Base-by-base conservation (phyloP, 2,113 vertebrate genomes). In the Serilophus lunatus region DNA sequence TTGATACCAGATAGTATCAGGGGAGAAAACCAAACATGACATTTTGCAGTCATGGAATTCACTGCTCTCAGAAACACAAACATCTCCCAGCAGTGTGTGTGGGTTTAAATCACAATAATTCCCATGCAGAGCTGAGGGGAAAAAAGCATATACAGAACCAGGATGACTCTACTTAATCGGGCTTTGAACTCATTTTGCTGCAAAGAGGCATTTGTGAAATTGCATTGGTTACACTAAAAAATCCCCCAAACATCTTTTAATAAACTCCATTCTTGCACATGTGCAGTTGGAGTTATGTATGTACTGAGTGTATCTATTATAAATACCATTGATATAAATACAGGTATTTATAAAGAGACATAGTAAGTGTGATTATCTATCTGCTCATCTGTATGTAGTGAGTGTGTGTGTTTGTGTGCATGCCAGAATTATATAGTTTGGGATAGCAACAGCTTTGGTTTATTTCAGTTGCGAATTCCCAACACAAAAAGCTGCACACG, bases 381-480 rank as follows among this genome's bases (percentile, higher is more conserved):
- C 50, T 82, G 49, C 45, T 85, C 53, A 82, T 86, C 44, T 86
- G 49, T 57, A 75, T 29, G 69, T 51, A 28, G 71, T 1, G 40
- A 44, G 35, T 10, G 54, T 16, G 54, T 16, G 47, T 60, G 56
- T 49, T 11, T 35, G 60, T 65, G 42, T 54, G 89, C 50, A 18
- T 14, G 54, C 31, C 54, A 66, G 47, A 89, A 83, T 51, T 69
- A 68, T 23, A 56, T 8, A 82, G 66, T 53, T 49, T 69, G 61
- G 81, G 75, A 83, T 2, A 91, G 83, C 57, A 95, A 88, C 56
- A 92, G 74, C 65, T 71, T 75, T 74, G 79, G 28, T 86, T 94
- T 91, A 93, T 88, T 94, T 92, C 64, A 65, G 59, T 40, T 91
- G 92, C 0, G 3, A 94, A 96, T 95, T 96, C 72, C 88, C 36